phyloP scores from a whole-genome alignment of 2,113 vertebrate genomes.

The Myocastor coypus region DNA sequence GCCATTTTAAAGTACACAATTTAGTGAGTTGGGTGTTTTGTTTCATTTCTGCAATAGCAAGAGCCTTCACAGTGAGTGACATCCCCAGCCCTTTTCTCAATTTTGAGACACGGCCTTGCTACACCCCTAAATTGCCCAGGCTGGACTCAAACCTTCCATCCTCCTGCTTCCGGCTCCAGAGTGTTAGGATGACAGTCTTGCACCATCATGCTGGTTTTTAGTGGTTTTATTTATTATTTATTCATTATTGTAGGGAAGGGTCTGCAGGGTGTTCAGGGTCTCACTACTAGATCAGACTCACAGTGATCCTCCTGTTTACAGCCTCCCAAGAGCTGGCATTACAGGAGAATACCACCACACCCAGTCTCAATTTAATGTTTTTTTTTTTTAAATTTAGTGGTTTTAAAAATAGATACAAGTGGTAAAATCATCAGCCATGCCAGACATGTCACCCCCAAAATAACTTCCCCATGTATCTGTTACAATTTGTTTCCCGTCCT shows the following conservation, averaged over 20 bases:
- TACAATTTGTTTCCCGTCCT: not conserved
- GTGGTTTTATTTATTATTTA: too few species aligned
- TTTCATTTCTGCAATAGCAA: not conserved
- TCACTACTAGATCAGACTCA: too few species aligned
- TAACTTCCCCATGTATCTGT: not conserved
- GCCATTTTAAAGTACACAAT: not conserved
- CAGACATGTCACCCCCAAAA: slow-evolving; percentile 1
- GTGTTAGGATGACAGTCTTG: not conserved
- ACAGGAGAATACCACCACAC: too few species aligned
- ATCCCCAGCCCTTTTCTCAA: not conserved
- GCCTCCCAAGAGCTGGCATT: too few species aligned
- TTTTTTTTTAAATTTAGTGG: too few species aligned
- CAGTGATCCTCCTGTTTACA: too few species aligned
- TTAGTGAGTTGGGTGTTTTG: not conserved
- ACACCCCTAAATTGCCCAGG: not conserved
- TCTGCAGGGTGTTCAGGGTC: too few species aligned
- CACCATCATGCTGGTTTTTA: not conserved
- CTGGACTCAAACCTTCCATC: not conserved
- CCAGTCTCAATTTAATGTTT: too few species aligned
- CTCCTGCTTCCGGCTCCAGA: not conserved
- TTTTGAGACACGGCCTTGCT: not conserved
- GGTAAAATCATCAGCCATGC: slow-evolving; percentile 1
- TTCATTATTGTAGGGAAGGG: too few species aligned
- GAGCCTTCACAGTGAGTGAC: not conserved
- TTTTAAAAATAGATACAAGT: not conserved